Base-by-base conservation (phyloP, 2,888 invertebrate species). In the Sphaerophoria taeniata region DNA sequence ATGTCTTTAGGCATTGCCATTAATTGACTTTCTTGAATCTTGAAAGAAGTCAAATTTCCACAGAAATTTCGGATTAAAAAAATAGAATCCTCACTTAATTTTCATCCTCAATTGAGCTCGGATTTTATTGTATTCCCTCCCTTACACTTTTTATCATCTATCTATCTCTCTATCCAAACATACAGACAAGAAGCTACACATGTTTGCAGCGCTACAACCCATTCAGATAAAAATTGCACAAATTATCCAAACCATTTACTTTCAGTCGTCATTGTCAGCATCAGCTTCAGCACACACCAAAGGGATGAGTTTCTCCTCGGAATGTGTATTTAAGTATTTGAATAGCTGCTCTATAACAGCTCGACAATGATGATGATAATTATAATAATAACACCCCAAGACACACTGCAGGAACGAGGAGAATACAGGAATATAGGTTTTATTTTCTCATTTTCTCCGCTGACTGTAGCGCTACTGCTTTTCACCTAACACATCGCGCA, bases 221-320 rank as follows among this genome's bases (percentile, higher is more conserved):
- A 69, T 76, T 69, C 61, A 70, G 9, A 36, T 49, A 70, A 67
- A 70, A 73, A 85, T 73, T 85, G 73, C 47, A 58, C 58, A 58
- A 80, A 85, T 85, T 77, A 85, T 81, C 76, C 85, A 70, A 85
- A 69, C 73, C 73, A 85, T 81, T 81, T 81, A 81, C 70, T 76
- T 80, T 77, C 63, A 76, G 71, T 76, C 60, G 12, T 24, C 24
- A 24, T 24, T 24, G 24, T 24, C 24, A 24, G 24, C 24, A 24
- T 24, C 24, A 24, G 24, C 24, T 24, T 24, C 24, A 24, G 24
- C 24, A 24, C 24, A 24, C 24, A 24, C 24, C 24, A 24, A 24
- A 24, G 24, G 24, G 24, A 24, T 24, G 24, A 24, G 24, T 24
- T 24, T 24, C 24, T 24, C 24, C 24, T 24, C 24, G 24, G 24